phyloP scores from a whole-genome alignment of 1,140 invertebrate species.

The Plectrocnemia conspersa region DNA sequence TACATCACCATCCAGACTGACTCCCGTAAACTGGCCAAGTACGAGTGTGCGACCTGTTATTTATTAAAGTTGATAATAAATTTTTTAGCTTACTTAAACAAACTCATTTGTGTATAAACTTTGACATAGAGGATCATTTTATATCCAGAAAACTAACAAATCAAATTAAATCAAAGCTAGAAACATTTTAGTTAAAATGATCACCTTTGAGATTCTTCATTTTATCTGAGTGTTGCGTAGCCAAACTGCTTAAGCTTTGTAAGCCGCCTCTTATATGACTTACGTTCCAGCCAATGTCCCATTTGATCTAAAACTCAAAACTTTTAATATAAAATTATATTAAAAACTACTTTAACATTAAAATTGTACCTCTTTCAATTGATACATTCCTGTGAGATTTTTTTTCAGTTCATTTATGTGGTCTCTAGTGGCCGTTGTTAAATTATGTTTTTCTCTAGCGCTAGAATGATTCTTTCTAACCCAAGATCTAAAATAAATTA shows the following conservation, averaged over 20 bases:
- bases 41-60: constrained; percentile 65
- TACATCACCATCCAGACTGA: constrained; percentile 81
- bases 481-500: constrained; percentile 51
- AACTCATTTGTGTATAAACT: no score
- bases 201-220: constrained; percentile 62
- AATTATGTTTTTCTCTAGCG: constrained; percentile 55
- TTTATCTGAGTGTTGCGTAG: constrained; percentile 63
- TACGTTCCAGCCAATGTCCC: constrained; percentile 83
- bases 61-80: no score
- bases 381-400: constrained; percentile 50
- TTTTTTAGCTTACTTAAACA: no score
- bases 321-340: constrained; percentile 2
- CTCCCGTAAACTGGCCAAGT: constrained; percentile 82
- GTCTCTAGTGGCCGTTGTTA: constrained; percentile 57
- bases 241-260: constrained; percentile 67
- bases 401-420: constrained; percentile 59
- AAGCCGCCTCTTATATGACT: constrained; percentile 80
- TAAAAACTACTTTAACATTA: neutral
- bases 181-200: neutral
- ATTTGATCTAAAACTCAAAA: constrained; percentile 46
- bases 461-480: constrained; percentile 57
- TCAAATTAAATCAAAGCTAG: constrained; percentile 1
- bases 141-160: constrained; percentile 2
- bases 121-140: no score
- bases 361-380: constrained; percentile 56